phyloP scores from a whole-genome alignment of 2,113 vertebrate species.

The Hemichromis elongatus region DNA sequence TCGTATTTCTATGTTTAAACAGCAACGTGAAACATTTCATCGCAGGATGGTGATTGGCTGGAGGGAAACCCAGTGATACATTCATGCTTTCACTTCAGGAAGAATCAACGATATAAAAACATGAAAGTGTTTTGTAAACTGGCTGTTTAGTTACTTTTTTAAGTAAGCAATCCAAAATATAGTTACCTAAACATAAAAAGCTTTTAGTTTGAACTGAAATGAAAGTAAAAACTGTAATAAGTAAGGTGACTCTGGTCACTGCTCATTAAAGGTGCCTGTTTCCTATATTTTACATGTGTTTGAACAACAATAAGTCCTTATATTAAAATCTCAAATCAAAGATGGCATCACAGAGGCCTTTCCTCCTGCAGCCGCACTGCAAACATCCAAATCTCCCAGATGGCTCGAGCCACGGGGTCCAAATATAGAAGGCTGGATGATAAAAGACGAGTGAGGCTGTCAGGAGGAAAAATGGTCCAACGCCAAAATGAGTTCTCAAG shows the following conservation, averaged over 20 bases:
- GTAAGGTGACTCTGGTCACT: rapidly evolving
- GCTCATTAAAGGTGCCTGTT: background rate
- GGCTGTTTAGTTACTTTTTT: background rate
- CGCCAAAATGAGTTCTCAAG: conserved; percentile 3
- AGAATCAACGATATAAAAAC: background rate
- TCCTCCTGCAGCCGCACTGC: background rate
- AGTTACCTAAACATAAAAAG: rapidly evolving
- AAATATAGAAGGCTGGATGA: conserved; percentile 15
- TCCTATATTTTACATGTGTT: background rate
- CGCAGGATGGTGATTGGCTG: background rate
- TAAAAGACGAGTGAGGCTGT: conserved; percentile 1
- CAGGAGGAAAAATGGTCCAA: conserved; percentile 1
- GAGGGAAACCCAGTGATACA: rapidly evolving
- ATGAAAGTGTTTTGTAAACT: background rate
- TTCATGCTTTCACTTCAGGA: background rate
- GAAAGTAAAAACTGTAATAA: background rate
- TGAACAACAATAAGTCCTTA: background rate
- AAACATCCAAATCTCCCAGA: background rate
- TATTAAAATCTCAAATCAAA: background rate
- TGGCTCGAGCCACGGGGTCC: background rate
- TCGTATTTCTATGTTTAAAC: background rate
- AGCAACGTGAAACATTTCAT: background rate
- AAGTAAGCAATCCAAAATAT: rapidly evolving
- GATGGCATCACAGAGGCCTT: background rate
- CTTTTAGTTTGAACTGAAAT: background rate